Evolutionary conservation across 2,888 invertebrate species (phyloP).

Genomic region (Drosophila mimetica): DNA sequence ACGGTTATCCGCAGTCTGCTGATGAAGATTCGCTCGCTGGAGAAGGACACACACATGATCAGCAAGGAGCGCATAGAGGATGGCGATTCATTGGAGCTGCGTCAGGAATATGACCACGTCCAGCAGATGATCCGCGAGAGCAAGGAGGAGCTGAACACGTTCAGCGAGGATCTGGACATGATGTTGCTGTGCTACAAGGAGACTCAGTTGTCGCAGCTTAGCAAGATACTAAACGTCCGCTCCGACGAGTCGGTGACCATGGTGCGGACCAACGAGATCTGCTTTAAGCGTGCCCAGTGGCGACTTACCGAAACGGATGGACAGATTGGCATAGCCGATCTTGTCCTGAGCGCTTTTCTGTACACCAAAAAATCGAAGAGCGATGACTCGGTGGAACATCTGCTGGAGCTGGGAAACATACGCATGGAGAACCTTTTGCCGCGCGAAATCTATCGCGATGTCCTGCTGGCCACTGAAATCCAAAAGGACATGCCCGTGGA

Average conservation of each 20-base stretch:
- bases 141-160: constrained; percentile 93
- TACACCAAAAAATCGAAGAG: constrained; percentile 98
- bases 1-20: constrained; percentile 90
- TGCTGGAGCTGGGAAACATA: constrained; percentile 97
- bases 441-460: constrained; percentile 96
- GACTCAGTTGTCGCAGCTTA: constrained; percentile 87
- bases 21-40: constrained; percentile 92
- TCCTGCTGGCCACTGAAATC: constrained; percentile 91
- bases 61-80: constrained; percentile 92
- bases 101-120: constrained; percentile 89
- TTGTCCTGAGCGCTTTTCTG: constrained; percentile 97
- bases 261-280: constrained; percentile 96
- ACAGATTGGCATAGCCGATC: constrained; percentile 98
- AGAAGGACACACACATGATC: constrained; percentile 94
- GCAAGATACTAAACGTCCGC: constrained; percentile 87
- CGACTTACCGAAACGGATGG: constrained; percentile 98
- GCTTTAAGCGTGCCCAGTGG: constrained; percentile 99
- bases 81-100: constrained; percentile 86
- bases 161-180: constrained; percentile 97
- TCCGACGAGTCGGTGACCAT: constrained; percentile 90
- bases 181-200: constrained; percentile 97
- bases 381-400: constrained; percentile 98
- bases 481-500: constrained; percentile 95
- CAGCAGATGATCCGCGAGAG: constrained; percentile 91
- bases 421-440: constrained; percentile 97